Percentiles rank a stretch among this genome's conserved stretches.
Evolutionary conservation across 2,113 vertebrate genomes (phyloP).

Genomic region (Formicarius rufipectus): DNA sequence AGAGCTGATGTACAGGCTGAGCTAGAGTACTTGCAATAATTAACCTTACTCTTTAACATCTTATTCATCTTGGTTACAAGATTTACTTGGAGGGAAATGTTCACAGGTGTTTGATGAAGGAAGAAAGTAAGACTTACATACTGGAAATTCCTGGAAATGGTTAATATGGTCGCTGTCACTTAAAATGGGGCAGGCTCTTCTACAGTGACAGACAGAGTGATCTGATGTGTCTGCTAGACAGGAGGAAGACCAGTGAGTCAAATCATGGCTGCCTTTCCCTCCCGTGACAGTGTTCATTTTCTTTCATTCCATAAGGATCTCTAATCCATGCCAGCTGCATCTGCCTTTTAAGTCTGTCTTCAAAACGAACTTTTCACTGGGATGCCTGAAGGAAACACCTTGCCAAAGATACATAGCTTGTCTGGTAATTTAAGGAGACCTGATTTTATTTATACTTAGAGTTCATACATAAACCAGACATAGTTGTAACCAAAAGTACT

Average conservation of each 20-base stretch:
- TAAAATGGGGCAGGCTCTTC: neutral
- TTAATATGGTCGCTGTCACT: neutral
- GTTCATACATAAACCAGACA: neutral
- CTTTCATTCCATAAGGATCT: neutral
- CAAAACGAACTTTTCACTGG: neutral
- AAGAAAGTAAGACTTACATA: neutral
- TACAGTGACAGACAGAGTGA: neutral
- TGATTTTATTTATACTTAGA: neutral
- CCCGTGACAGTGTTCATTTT: neutral
- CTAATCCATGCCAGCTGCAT: neutral
- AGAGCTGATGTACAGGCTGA: neutral
- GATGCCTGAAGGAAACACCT: neutral
- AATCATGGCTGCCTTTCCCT: neutral
- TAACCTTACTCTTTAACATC: neutral
- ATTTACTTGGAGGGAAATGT: neutral
- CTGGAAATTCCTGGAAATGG: neutral
- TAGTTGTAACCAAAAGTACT: neutral
- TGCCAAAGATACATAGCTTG: neutral
- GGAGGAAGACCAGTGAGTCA: neutral
- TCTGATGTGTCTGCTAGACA: fast-evolving
- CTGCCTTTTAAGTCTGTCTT: neutral
- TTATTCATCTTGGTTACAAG: neutral
- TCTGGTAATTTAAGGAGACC: neutral
- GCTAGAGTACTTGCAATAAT: neutral
- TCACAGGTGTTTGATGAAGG: neutral